Evolutionary conservation across 2,797 vertebrate species (phyloP).

Genomic region (Mergus octosetaceus): DNA sequence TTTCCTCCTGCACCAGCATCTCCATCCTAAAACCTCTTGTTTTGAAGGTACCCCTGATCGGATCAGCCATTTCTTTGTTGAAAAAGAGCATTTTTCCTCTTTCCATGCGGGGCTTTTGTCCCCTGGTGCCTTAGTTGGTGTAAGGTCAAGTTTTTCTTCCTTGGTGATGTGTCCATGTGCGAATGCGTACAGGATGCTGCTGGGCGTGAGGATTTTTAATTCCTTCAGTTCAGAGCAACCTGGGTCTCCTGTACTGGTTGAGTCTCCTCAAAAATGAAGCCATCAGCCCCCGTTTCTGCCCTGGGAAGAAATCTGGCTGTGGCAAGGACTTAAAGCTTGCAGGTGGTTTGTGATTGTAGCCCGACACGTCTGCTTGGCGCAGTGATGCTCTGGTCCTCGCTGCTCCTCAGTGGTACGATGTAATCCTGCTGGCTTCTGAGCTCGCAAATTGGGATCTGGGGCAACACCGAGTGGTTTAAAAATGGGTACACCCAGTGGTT

Average conservation of each 20-base stretch:
- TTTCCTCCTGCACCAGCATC: not conserved
- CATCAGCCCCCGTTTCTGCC: not conserved
- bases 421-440: not conserved
- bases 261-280: not conserved
- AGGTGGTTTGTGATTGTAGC: not conserved
- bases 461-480: not conserved
- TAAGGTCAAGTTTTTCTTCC: not conserved
- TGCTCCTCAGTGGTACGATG: not conserved
- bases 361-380: not conserved
- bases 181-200: not conserved
- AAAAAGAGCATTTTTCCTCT: not conserved
- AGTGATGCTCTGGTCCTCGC: not conserved
- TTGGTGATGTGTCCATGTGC: not conserved
- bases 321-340: not conserved
- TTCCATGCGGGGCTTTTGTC: not conserved
- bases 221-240: not conserved
- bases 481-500: not conserved
- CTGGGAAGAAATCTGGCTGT: not conserved
- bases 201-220: not conserved
- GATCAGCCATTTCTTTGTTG: not conserved
- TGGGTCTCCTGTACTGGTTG: fast-evolving
- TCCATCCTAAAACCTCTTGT: not conserved
- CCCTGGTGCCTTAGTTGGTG: not conserved
- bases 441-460: not conserved
- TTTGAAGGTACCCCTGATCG: not conserved